Evolutionary conservation across 2,797 vertebrate species (phyloP).

Genomic region (Cottoperca gobio): DNA sequence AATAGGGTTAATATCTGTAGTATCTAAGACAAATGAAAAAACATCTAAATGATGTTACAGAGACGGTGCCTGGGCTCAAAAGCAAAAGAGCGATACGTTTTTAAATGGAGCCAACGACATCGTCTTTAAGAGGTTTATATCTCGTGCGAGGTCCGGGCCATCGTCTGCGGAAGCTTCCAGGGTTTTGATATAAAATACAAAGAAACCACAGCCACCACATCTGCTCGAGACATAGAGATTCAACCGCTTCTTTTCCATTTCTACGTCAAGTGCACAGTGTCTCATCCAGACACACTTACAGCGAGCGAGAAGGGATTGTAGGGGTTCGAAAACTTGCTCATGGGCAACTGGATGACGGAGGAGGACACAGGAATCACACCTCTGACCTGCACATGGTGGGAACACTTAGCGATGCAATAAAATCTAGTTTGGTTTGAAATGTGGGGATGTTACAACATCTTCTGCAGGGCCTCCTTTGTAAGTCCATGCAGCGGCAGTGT

Average conservation of each 20-base stretch:
- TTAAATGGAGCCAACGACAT: constrained; percentile 57
- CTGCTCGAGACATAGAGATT: constrained; percentile 63
- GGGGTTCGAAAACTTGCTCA: constrained; percentile 31
- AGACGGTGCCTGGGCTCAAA: constrained; percentile 26
- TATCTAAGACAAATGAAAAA: constrained; percentile 30
- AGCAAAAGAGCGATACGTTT: constrained; percentile 30
- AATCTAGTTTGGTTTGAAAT: constrained; percentile 7
- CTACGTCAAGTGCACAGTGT: constrained; percentile 9
- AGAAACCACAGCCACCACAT: constrained; percentile 63
- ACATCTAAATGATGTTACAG: constrained; percentile 66
- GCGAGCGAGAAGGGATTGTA: background rate
- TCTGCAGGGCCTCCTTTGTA: constrained; percentile 50
- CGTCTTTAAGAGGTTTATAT: constrained; percentile 60
- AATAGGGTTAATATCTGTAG: constrained; percentile 56
- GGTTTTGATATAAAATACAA: constrained; percentile 72
- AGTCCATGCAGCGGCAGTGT: constrained; percentile 17
- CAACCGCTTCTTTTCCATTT: constrained; percentile 56
- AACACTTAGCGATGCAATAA: background rate
- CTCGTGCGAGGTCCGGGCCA: constrained; percentile 47
- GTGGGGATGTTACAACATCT: constrained; percentile 42
- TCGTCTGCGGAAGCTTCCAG: constrained; percentile 53
- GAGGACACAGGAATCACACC: constrained; percentile 7
- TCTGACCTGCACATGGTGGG: constrained; percentile 6
- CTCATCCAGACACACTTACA: constrained; percentile 43
- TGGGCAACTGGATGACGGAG: constrained; percentile 8